Base-by-base conservation (phyloP, 2,113 vertebrate genomes). In the Eulemur rufifrons region DNA sequence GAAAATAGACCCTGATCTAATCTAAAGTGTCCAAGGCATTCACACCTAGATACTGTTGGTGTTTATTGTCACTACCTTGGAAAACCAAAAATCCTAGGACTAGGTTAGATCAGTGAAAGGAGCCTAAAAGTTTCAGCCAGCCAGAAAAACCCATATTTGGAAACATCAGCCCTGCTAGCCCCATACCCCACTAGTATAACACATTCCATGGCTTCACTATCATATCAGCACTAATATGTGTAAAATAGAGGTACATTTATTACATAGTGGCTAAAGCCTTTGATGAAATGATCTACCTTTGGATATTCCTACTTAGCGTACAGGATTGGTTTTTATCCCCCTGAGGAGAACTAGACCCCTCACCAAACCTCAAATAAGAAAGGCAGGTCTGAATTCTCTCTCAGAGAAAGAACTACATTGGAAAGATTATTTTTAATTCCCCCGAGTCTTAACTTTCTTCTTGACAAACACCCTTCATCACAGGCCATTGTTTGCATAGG, bases 401-500 rank as follows among this genome's bases (percentile, higher is more conserved):
- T 29, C 69, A 91, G 20, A 91, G 68, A 96, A 96, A 91, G 54
- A 95, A 83, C 39, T 77, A 89, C 89, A 64, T 20, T 91, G 66
- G 56, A 29, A 95, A 94, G 91, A 93, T 96, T 93, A 96, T 96
- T 97, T 94, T 93, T 94, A 94, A 97, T 97, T 96, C 91, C 85
- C 68, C 89, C 84, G 95, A 97, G 69, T 97, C 93, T 96, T 95
- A 96, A 97, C 90, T 97, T 97, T 95, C 88, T 96, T 88, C 96
- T 95, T 95, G 83, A 95, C 74, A 97, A 96, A 91, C 86, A 92
- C 80, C 86, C 95, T 89, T 98, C 97, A 98, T 97, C 96, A 98
- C 3, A 86, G 85, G 78, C 82, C 64, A 97, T 97, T 98, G 97
- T 98, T 69, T 89, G 93, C 73, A 74, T 25, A 97, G 97, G 95